Percentiles rank a stretch among this genome's conserved stretches.
These are phyloP conservation scores for Nycticorax nycticorax DNA, from an alignment of 2,113 vertebrate genomes.

Conservation along the genomic window DNA sequence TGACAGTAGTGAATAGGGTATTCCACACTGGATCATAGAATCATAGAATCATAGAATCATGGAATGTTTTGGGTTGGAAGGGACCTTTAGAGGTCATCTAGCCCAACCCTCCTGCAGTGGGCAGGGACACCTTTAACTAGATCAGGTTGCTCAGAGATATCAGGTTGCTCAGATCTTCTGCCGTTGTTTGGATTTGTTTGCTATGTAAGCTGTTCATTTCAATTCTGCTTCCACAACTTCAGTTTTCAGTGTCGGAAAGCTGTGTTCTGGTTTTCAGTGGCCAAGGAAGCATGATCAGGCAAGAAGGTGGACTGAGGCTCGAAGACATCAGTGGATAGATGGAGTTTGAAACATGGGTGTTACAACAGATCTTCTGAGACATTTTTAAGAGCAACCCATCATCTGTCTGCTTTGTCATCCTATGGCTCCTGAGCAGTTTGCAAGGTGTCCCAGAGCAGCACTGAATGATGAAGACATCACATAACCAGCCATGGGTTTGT, in stretches of 20 bases:
- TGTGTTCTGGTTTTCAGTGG: background rate
- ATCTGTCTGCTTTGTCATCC: background rate
- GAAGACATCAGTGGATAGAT: background rate
- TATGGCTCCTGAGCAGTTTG: background rate
- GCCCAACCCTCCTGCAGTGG: too few relatives aligned
- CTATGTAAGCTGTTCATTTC: background rate
- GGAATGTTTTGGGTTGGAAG: too few relatives aligned
- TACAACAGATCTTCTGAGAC: background rate
- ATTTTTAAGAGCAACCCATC: background rate
- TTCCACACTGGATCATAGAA: background rate
- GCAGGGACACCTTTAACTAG: too few relatives aligned
- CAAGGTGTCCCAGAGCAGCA: background rate
- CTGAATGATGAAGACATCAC: background rate
- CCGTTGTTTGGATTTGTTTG: background rate
- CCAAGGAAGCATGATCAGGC: background rate
- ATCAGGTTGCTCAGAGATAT: too few relatives aligned
- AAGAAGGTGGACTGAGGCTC: background rate
- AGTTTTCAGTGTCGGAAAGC: rapidly evolving
- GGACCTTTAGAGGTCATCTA: too few relatives aligned
- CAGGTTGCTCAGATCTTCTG: background rate
- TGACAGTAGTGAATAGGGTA: background rate
- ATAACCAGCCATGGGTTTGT: background rate
- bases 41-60: too few relatives aligned
- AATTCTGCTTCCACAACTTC: background rate
- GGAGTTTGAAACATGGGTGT: background rate